Evolutionary conservation across 1,140 invertebrate species (phyloP).

Genomic region (Atta cephalotes): DNA sequence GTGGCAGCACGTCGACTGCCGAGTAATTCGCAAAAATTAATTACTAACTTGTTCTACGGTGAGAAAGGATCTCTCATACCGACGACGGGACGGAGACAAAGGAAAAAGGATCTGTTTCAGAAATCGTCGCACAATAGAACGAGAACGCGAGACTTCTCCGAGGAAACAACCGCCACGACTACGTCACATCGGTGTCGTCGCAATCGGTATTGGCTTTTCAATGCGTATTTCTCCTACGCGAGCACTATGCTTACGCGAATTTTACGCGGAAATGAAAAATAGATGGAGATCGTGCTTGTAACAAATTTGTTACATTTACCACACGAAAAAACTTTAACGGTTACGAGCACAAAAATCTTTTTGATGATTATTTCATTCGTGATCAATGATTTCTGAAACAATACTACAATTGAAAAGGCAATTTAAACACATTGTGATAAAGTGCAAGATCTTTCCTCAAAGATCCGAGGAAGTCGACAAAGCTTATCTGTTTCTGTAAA

Average conservation of each 20-base stretch:
- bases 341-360: background rate
- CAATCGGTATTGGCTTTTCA: constrained; percentile 48
- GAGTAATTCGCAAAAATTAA: constrained; percentile 85
- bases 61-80: constrained; percentile 74
- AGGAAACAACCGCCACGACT: constrained; percentile 55
- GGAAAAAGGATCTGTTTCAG: constrained; percentile 76
- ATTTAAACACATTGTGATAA: background rate
- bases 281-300: constrained; percentile 17
- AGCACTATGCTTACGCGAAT: background rate
- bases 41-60: constrained; percentile 82
- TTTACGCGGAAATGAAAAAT: constrained; percentile 19
- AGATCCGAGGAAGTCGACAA: background rate
- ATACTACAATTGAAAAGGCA: background rate
- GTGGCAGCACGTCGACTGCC: constrained; percentile 80
- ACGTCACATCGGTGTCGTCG: constrained; percentile 57
- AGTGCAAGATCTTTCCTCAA: background rate
- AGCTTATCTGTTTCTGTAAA: constrained; percentile 11
- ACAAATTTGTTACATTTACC: constrained; percentile 28
- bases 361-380: background rate
- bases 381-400: background rate
- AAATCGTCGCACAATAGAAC: constrained; percentile 76
- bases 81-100: constrained; percentile 68
- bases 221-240: background rate
- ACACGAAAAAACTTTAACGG: background rate
- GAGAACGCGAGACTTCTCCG: constrained; percentile 62